Percentiles rank a stretch among this genome's conserved stretches.
phyloP scores from a whole-genome alignment of 2,113 vertebrate species.

The Leiothrix lutea region DNA sequence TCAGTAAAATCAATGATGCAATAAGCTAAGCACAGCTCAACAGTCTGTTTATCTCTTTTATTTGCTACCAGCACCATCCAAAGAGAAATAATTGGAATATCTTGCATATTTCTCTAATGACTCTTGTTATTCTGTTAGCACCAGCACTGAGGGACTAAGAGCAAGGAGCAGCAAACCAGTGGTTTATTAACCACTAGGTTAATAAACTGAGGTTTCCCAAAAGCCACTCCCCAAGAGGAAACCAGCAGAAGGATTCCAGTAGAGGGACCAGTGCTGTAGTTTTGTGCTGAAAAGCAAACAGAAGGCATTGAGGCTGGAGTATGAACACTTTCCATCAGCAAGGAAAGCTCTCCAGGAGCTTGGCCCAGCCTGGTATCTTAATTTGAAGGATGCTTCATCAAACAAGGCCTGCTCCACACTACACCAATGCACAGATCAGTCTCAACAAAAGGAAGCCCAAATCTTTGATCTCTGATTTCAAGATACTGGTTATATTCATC shows the following conservation, averaged over 20 bases:
- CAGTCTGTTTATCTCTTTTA: neutral
- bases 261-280: neutral
- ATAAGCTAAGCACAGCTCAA: neutral
- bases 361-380: neutral
- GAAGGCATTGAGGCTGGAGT: neutral
- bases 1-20: neutral
- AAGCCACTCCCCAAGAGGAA: neutral
- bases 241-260: neutral
- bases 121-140: neutral
- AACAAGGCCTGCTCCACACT: neutral
- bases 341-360: neutral
- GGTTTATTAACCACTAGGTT: neutral
- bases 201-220: neutral
- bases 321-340: neutral
- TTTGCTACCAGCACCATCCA: slow-evolving; percentile 23
- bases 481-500: neutral
- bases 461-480: neutral
- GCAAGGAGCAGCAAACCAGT: neutral
- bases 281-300: neutral
- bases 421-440: neutral
- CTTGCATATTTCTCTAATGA: slow-evolving; percentile 49
- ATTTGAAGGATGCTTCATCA: neutral
- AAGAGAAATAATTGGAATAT: slow-evolving; percentile 41
- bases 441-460: neutral
- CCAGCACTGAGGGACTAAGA: neutral